Evolutionary conservation across 2,797 vertebrate genomes (phyloP).

Genomic region (Cheirogaleus major): DNA sequence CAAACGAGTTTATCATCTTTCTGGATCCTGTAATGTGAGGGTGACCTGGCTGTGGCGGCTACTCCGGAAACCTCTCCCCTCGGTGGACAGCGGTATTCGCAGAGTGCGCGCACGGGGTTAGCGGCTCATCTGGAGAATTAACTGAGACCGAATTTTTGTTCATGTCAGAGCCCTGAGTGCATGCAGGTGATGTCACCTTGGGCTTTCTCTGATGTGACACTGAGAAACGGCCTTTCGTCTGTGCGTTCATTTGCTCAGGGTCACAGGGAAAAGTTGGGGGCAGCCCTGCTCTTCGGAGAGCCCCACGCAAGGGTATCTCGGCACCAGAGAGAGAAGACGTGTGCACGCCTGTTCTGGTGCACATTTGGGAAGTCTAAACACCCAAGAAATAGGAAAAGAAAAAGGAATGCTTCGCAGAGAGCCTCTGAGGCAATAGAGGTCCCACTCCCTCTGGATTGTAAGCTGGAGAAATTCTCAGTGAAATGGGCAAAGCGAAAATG

Average conservation of each 20-base stretch:
- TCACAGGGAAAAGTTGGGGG: background rate
- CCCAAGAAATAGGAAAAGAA: background rate
- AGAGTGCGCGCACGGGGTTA: accelerated
- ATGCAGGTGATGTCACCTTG: accelerated
- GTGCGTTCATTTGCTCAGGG: no score
- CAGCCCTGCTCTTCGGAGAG: no score
- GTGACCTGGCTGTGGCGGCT: background rate
- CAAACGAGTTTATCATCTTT: slow-evolving; percentile 78
- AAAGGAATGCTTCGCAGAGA: background rate
- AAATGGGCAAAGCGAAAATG: background rate
- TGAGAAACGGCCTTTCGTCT: background rate
- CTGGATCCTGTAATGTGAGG: background rate
- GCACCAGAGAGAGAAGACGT: background rate
- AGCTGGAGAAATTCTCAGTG: background rate
- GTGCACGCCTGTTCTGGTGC: accelerated
- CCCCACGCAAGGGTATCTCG: accelerated
- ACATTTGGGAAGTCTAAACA: background rate
- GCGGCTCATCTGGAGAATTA: background rate
- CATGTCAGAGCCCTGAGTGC: background rate
- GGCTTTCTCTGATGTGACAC: background rate
- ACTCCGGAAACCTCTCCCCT: background rate
- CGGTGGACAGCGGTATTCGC: no score
- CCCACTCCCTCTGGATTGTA: background rate
- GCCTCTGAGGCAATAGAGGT: background rate
- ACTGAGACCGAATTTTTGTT: accelerated